Evolutionary conservation across 2,113 vertebrate species (phyloP).

Genomic region (Dasyurus viverrinus): DNA sequence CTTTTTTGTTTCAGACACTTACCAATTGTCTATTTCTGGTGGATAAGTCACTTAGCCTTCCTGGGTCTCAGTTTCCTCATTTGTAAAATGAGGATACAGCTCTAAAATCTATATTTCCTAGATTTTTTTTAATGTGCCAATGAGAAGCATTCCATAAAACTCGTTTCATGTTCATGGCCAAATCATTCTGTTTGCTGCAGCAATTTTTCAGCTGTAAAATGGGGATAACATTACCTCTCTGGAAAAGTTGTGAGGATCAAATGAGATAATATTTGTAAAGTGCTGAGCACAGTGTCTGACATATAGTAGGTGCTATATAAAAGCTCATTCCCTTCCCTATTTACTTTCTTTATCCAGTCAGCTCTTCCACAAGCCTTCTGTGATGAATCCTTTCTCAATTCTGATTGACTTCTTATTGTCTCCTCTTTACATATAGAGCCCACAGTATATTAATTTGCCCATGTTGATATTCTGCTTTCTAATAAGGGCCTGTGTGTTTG

Average conservation of each 20-base stretch:
- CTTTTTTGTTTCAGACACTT: background rate
- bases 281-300: background rate
- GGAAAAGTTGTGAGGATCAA: background rate
- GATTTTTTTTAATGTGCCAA: background rate
- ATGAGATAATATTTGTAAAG: background rate
- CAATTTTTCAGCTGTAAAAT: background rate
- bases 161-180: background rate
- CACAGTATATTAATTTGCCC: background rate
- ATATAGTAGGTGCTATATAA: background rate
- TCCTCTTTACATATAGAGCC: background rate
- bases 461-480: background rate
- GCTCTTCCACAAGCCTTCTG: background rate
- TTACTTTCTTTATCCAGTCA: background rate
- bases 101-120: background rate
- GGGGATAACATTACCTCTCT: background rate
- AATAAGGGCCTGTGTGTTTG: slow-evolving; percentile 6
- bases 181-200: background rate
- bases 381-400: background rate
- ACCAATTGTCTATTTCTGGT: background rate
- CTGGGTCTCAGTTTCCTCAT: background rate
- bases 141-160: background rate
- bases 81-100: too few species aligned
- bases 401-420: background rate
- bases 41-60: background rate
- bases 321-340: background rate